Evolutionary conservation across 1,140 invertebrate species (phyloP).

Genomic region (Scylla paramamosain): DNA sequence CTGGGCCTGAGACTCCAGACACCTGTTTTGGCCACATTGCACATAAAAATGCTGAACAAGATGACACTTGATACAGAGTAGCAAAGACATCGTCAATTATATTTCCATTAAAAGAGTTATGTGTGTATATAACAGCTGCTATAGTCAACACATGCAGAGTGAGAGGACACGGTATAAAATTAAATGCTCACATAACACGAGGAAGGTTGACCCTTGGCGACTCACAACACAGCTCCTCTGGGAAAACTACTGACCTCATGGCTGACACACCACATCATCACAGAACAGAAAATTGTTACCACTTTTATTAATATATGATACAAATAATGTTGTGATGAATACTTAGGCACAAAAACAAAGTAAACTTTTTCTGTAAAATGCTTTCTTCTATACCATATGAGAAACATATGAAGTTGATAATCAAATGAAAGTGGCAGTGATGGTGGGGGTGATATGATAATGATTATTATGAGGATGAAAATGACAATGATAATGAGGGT

Average conservation of each 20-base stretch:
- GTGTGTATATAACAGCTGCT: neutral
- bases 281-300: neutral
- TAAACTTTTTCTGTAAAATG: neutral
- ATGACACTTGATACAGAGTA: neutral
- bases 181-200: neutral
- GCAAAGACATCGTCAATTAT: neutral
- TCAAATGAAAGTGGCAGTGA: neutral
- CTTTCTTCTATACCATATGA: neutral
- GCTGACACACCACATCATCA: no score
- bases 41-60: neutral
- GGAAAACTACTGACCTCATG: no score
- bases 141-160: neutral
- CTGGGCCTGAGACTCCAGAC: neutral
- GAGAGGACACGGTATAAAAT: neutral
- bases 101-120: neutral
- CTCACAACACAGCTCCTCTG: neutral
- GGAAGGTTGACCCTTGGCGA: neutral
- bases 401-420: neutral
- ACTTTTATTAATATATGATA: neutral
- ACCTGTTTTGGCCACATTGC: neutral
- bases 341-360: neutral
- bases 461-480: no score
- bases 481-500: neutral
- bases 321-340: neutral
- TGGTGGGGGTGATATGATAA: neutral